Evolutionary conservation across 2,888 invertebrate species (phyloP).

Genomic region (Neoascia interrupta): DNA sequence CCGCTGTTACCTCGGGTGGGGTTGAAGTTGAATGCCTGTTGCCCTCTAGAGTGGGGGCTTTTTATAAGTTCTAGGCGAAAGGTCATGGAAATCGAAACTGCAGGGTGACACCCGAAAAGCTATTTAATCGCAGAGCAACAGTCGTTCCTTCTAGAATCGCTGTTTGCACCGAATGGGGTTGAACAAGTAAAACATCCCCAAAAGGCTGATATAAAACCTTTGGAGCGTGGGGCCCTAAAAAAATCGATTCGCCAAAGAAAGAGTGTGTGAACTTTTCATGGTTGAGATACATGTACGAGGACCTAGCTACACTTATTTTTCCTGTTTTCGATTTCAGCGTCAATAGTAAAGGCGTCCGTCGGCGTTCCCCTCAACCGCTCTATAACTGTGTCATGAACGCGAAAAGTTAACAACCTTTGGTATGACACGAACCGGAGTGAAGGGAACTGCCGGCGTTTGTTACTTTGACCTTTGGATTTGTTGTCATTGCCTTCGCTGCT

Average conservation of each 20-base stretch:
- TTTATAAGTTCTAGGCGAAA: neutral
- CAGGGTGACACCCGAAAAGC: too few species aligned
- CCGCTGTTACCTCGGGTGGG: too few species aligned
- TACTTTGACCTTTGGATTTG: constrained; percentile 56
- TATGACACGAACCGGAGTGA: constrained; percentile 47
- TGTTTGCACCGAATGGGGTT: constrained; percentile 7
- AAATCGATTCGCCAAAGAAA: constrained; percentile 37
- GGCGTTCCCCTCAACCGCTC: too few species aligned
- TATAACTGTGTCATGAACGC: constrained; percentile 63
- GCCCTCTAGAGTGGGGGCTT: neutral
- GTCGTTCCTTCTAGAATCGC: constrained; percentile 3
- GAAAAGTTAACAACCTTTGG: constrained; percentile 64
- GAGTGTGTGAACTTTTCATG: too few species aligned
- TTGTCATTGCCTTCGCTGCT: constrained; percentile 4
- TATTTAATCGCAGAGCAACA: neutral
- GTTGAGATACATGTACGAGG: too few species aligned
- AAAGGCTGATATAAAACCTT: neutral
- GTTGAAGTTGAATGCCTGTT: neutral
- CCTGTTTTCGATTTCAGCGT: neutral
- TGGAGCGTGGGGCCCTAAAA: too few species aligned
- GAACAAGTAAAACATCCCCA: constrained; percentile 15
- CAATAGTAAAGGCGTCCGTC: neutral
- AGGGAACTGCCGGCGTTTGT: constrained; percentile 31
- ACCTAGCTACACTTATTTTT: constrained; percentile 22
- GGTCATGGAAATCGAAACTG: constrained; percentile 31